Conservation (phyloP, 2,113 vertebrate species). For the Nesoenas mayeri region DNA sequence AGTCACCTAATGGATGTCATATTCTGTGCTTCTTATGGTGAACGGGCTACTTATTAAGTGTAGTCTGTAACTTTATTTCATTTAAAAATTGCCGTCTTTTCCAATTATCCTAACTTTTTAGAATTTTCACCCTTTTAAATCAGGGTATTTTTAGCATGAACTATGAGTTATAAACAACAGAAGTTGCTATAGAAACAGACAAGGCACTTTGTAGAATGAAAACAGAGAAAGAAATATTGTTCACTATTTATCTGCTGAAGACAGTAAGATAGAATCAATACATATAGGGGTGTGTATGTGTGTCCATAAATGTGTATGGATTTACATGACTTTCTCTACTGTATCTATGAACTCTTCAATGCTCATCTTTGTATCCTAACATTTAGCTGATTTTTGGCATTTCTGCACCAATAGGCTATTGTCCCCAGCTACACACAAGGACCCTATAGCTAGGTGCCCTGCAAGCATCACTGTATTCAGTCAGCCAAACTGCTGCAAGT, state of each 20-base stretch:
- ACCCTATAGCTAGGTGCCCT: neutral
- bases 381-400: constrained; percentile 5
- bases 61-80: constrained; percentile 54
- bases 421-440: neutral
- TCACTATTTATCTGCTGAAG: constrained; percentile 41
- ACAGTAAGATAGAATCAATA: constrained; percentile 27
- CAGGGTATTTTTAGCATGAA: constrained; percentile 65
- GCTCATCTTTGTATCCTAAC: neutral
- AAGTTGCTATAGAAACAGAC: constrained; percentile 79
- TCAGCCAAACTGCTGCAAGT: neutral
- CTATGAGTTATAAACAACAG: constrained; percentile 72
- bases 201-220: constrained; percentile 57
- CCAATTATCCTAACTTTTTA: constrained; percentile 63
- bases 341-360: neutral
- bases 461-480: neutral
- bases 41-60: constrained; percentile 42
- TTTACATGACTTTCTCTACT: neutral
- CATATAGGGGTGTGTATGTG: neutral
- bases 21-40: constrained; percentile 36
- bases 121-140: constrained; percentile 56
- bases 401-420: neutral
- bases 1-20: constrained; percentile 28
- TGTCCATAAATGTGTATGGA: neutral
- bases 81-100: constrained; percentile 45
- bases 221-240: constrained; percentile 44